Base-by-base conservation (phyloP, 2,797 vertebrate species). In the Decapterus maruadsi region DNA sequence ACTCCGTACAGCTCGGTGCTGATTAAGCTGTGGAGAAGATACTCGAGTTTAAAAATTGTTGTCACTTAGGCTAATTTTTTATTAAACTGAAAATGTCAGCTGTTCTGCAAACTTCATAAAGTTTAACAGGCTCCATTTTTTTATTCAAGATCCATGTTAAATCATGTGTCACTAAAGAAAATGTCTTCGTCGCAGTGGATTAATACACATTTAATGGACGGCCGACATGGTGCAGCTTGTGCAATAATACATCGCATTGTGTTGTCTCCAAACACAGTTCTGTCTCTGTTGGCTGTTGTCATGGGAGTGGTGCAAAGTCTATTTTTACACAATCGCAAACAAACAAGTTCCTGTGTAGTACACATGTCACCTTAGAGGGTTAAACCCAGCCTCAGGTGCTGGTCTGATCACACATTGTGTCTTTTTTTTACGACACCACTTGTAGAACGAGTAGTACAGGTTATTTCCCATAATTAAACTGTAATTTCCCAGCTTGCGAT, bases 351-450 rank as follows among this genome's bases (percentile, higher is more conserved):
- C 68, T 68, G 38, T 67, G 69, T 1, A 51, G 14, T 34, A 58
- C 51, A 67, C 26, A 59, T 67, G 31, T 34, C 59, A 50, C 43
- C 22, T 22, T 12, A 19, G 22, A 66, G 45, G 34, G 75, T 76
- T 67, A 62, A 71, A 43, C 17, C 14, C 8, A 29, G 57, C 8
- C 31, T 38, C 14, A 56, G 55, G 29, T 68, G 60, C 53, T 31
- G 14, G 11, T 61, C 31, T 62, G 45, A 53, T 66, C 34, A 62
- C 26, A 54, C n/a, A 31, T 22, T 20, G 26, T 43, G 22, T 10
- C 3, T 40, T 56, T 8, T 26, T 40, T 56, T 8, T 60, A 22
- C 46, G 29, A 36, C 1, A 29, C 20, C 9, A 48, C 54, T 19
- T 42, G 4, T 36, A 64, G 7, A 36, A 16, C 8, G 29, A 56